Percentiles rank a stretch among this genome's conserved stretches.
phyloP scores from a whole-genome alignment of 2,113 vertebrate species.

The Reinhardtius hippoglossoides region DNA sequence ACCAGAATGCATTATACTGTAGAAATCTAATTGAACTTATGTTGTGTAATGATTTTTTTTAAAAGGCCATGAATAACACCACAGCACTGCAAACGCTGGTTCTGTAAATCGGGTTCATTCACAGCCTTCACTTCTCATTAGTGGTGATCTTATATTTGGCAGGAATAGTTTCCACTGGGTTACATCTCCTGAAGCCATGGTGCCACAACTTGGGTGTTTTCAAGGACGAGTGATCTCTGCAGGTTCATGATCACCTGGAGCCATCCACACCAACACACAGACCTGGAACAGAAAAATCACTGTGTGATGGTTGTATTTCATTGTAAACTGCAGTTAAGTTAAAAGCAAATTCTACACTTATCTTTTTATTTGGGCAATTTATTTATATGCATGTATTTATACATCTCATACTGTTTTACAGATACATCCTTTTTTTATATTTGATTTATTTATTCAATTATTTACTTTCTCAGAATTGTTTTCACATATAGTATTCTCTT shows the following conservation, averaged over 20 bases:
- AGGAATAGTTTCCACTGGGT: not conserved
- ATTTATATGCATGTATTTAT: too few species aligned
- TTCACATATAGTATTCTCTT: not conserved
- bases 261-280: conserved; percentile 3
- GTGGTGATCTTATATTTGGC: not conserved
- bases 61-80: conserved; percentile 40
- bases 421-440: too few species aligned
- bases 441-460: not conserved
- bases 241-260: conserved; percentile 21
- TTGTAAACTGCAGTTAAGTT: not conserved
- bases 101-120: not conserved
- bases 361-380: too few species aligned
- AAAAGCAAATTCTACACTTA: not conserved
- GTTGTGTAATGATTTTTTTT: conserved; percentile 15
- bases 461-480: not conserved
- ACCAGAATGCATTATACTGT: conserved; percentile 15
- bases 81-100: not conserved
- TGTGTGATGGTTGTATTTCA: not conserved
- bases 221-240: conserved; percentile 2
- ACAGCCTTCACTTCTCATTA: not conserved
- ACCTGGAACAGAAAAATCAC: conserved; percentile 38
- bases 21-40: conserved; percentile 22
- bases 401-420: not conserved
- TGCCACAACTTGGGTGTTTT: conserved; percentile 8
- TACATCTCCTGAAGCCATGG: not conserved